phyloP scores from a whole-genome alignment of 2,888 invertebrate genomes.

The Drosophila emarginata region DNA sequence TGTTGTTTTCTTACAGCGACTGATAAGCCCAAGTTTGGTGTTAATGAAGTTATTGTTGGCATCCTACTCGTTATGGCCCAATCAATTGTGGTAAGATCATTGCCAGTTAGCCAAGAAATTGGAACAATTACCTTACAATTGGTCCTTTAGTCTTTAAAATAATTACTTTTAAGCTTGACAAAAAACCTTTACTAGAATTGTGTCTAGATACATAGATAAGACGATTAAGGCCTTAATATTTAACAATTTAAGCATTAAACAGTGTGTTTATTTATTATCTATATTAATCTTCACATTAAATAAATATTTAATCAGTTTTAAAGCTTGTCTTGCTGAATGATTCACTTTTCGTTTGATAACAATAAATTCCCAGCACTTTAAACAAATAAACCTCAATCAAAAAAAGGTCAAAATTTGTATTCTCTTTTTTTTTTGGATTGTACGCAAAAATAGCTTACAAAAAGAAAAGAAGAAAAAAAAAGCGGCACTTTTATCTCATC shows the following conservation, averaged over 20 bases:
- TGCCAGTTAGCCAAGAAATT: not conserved
- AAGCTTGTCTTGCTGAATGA: not conserved
- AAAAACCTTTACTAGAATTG: too few relatives aligned
- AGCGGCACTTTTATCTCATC: conserved; percentile 53
- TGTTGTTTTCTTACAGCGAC: conserved; percentile 40
- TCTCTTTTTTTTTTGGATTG: too few relatives aligned
- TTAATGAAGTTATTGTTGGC: conserved; percentile 60
- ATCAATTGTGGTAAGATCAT: conserved; percentile 4
- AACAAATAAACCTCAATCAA: conserved; percentile 2
- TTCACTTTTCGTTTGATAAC: not conserved
- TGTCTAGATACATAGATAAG: too few relatives aligned
- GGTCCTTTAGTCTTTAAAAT: not conserved
- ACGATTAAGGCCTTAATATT: too few relatives aligned
- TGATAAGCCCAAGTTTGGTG: conserved; percentile 53
- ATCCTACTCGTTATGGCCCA: conserved; percentile 23
- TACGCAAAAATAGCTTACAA: not conserved
- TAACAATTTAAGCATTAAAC: not conserved
- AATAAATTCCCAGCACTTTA: not conserved
- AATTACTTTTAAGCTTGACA: too few relatives aligned
- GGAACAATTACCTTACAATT: not conserved
- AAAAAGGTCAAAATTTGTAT: not conserved
- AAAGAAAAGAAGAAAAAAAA: conserved; percentile 17
- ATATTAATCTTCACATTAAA: not conserved
- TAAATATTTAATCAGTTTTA: not conserved
- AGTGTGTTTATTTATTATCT: not conserved